phyloP scores from a whole-genome alignment of 2,888 invertebrate species.

The Laspeyria flexula region DNA sequence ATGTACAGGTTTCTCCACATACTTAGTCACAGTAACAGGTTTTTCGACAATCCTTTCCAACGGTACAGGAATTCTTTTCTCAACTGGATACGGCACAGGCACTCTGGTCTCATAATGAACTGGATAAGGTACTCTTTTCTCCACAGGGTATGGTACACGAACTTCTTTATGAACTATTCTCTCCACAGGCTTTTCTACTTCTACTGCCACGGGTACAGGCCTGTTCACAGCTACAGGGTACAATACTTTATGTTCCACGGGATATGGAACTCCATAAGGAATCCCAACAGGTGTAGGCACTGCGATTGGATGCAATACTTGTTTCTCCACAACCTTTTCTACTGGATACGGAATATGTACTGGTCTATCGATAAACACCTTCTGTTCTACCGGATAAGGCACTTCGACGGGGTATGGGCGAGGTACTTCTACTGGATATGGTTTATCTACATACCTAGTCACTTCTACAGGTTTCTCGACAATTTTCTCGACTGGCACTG shows the following conservation, averaged over 20 bases:
- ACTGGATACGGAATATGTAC: slow-evolving; percentile 80
- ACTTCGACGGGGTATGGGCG: slow-evolving; percentile 85
- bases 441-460: slow-evolving; percentile 84
- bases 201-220: slow-evolving; percentile 71
- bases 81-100: slow-evolving; percentile 80
- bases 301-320: slow-evolving; percentile 68
- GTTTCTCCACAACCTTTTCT: slow-evolving; percentile 84
- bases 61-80: slow-evolving; percentile 70
- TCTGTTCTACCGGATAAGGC: slow-evolving; percentile 80
- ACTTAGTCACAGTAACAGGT: slow-evolving; percentile 81
- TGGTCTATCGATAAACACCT: slow-evolving; percentile 82
- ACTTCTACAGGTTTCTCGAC: slow-evolving; percentile 84
- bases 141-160: slow-evolving; percentile 81
- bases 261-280: slow-evolving; percentile 65
- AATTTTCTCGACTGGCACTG: slow-evolving; percentile 81
- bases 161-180: slow-evolving; percentile 71
- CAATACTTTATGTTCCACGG: slow-evolving; percentile 69
- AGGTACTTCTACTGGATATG: slow-evolving; percentile 84
- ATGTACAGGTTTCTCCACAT: slow-evolving; percentile 74
- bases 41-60: slow-evolving; percentile 85
- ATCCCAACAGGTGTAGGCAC: slow-evolving; percentile 78
- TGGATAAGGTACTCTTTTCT: slow-evolving; percentile 78
- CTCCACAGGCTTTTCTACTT: slow-evolving; percentile 72
- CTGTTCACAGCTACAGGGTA: slow-evolving; percentile 76
- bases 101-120: slow-evolving; percentile 77